phyloP scores from a whole-genome alignment of 2,797 vertebrate species.

The Kryptopterus vitreolus region DNA sequence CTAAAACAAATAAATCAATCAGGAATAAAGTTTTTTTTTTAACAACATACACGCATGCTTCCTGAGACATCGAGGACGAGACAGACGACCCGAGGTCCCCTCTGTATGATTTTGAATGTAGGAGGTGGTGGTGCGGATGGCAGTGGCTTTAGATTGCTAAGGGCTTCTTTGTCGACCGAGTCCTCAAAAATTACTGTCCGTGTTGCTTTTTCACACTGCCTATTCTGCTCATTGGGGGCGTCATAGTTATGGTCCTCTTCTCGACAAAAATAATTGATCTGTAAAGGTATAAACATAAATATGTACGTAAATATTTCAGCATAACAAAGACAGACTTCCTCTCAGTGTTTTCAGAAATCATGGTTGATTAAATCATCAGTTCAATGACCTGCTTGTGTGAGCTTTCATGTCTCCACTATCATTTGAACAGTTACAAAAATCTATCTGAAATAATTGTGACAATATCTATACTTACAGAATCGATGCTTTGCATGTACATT shows the following conservation, averaged over 20 bases:
- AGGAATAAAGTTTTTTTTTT: too few species aligned
- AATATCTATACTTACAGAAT: slow-evolving; percentile 62
- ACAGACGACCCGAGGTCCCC: too few species aligned
- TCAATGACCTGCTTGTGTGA: background rate
- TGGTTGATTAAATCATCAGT: too few species aligned
- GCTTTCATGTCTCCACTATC: too few species aligned
- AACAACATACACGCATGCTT: slow-evolving; percentile 61
- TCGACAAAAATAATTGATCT: slow-evolving; percentile 71
- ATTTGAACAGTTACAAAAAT: too few species aligned
- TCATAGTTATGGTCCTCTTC: slow-evolving; percentile 65
- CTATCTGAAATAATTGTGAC: too few species aligned
- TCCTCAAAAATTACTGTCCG: slow-evolving; percentile 66
- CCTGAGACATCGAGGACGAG: slow-evolving; percentile 68
- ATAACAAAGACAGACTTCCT: background rate
- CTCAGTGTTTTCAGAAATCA: too few species aligned
- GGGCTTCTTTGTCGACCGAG: too few species aligned
- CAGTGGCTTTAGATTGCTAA: too few species aligned
- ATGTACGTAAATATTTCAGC: background rate
- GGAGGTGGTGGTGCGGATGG: too few species aligned
- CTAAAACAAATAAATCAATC: too few species aligned
- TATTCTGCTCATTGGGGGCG: slow-evolving; percentile 70
- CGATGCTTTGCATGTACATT: slow-evolving; percentile 68
- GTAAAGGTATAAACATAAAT: background rate
- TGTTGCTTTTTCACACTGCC: slow-evolving; percentile 64
- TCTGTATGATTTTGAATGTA: too few species aligned